Percentiles rank a stretch among this genome's conserved stretches.
These are phyloP conservation scores for Thymelicus sylvestris DNA, from an alignment of 2,888 invertebrate genomes.

Conservation along the genomic window DNA sequence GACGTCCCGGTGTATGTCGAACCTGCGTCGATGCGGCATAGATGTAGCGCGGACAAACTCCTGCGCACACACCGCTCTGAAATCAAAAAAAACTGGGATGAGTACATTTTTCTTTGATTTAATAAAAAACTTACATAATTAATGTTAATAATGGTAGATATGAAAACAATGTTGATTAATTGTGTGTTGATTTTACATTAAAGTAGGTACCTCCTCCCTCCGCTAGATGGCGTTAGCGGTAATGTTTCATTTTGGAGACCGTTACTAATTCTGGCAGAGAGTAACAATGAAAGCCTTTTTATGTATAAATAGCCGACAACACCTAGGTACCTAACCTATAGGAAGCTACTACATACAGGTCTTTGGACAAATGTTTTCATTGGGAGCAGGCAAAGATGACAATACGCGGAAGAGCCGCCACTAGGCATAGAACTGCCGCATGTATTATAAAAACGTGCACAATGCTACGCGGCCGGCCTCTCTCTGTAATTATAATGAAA, in stretches of 20 bases:
- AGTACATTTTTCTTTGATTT: background rate
- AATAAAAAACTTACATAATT: too few species aligned
- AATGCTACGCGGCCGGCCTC: constrained; percentile 61
- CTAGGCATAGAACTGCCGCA: constrained; percentile 48
- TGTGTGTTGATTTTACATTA: background rate
- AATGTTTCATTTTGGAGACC: too few species aligned
- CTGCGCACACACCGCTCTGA: constrained; percentile 69
- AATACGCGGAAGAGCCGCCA: constrained; percentile 72
- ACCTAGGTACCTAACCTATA: too few species aligned
- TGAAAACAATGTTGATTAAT: constrained; percentile 30
- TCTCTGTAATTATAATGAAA: constrained; percentile 71
- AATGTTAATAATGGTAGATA: too few species aligned
- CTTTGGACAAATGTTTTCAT: background rate
- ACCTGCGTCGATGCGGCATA: constrained; percentile 86
- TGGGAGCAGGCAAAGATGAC: constrained; percentile 45
- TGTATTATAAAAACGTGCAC: constrained; percentile 58
- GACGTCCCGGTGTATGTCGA: constrained; percentile 88
- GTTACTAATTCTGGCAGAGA: too few species aligned
- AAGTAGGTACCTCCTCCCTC: background rate
- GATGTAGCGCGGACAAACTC: constrained; percentile 63
- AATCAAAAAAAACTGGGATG: constrained; percentile 47
- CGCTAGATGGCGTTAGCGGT: background rate
- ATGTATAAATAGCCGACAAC: too few species aligned
- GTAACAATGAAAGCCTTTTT: too few species aligned
- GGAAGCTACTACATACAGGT: too few species aligned